Conservation (phyloP, 2,797 vertebrate species). For the Gobionotothen gibberifrons region DNA sequence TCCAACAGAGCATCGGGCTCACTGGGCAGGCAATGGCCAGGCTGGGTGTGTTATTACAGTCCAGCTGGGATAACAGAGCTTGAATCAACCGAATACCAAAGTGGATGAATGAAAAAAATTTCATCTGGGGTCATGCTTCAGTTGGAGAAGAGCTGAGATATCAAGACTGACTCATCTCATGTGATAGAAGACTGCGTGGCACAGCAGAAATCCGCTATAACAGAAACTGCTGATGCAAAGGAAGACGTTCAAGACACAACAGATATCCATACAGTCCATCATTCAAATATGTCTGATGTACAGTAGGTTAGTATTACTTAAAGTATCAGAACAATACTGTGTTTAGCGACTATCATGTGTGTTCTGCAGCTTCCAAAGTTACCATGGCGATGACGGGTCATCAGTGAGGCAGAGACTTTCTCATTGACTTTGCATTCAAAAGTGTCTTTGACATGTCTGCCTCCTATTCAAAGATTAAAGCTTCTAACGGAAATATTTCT, state of each 20-base stretch:
- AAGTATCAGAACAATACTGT: background rate
- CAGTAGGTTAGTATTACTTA: background rate
- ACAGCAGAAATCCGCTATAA: constrained; percentile 47
- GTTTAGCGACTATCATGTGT: no score
- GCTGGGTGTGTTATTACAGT: constrained; percentile 62
- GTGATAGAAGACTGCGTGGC: constrained; percentile 41
- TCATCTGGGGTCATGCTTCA: constrained; percentile 51
- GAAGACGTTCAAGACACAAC: constrained; percentile 10
- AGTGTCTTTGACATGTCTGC: no score
- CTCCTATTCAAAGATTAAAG: no score
- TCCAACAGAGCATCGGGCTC: constrained; percentile 57
- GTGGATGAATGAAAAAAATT: constrained; percentile 64
- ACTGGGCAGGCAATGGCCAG: constrained; percentile 39
- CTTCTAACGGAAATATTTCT: no score
- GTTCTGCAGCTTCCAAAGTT: no score
- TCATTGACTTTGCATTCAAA: no score
- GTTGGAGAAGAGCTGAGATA: constrained; percentile 50
- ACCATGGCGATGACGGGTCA: no score
- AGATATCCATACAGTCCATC: constrained; percentile 7
- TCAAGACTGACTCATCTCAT: constrained; percentile 52
- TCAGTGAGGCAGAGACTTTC: no score
- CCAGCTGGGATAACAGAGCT: constrained; percentile 47
- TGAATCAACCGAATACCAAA: constrained; percentile 77
- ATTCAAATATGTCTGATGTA: background rate
- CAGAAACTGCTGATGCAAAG: constrained; percentile 32